Percentiles rank a stretch among this genome's conserved stretches.
Evolutionary conservation across 2,113 vertebrate genomes (phyloP).

Genomic region (Oplegnathus fasciatus): DNA sequence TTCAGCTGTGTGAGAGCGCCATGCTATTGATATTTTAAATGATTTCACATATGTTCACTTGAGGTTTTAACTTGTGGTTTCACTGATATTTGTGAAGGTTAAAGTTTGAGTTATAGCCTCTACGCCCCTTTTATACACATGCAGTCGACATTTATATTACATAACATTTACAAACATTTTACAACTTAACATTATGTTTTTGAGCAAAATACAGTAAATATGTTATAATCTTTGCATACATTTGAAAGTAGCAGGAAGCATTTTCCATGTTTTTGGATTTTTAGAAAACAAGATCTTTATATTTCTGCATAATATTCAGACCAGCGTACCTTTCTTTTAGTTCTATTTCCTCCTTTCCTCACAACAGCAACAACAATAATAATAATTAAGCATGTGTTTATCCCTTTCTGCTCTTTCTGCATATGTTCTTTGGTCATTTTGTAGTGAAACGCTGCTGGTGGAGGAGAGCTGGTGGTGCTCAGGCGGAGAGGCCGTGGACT

Average conservation of each 20-base stretch:
- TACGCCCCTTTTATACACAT: not conserved
- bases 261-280: not conserved
- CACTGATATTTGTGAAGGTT: not conserved
- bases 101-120: not conserved
- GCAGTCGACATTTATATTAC: not conserved
- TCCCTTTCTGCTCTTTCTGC: not conserved
- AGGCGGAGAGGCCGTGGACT: conserved; percentile 19
- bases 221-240: not conserved
- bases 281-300: not conserved
- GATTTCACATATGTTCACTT: not conserved
- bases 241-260: not conserved
- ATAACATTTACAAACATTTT: conserved; percentile 48
- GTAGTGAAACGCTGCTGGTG: not conserved
- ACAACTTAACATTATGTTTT: conserved; percentile 4
- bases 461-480: no score
- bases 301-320: conserved; percentile 6
- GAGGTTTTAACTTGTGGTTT: not conserved
- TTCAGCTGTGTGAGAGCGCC: not conserved
- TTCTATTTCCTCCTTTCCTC: not conserved
- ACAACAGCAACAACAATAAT: not conserved
- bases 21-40: not conserved
- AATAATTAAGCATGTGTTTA: not conserved
- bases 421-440: not conserved
- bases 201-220: not conserved
- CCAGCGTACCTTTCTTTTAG: not conserved